These are phyloP conservation scores for Clistopyga incitator DNA, from an alignment of 2,888 invertebrate genomes.

Conservation along the genomic window DNA sequence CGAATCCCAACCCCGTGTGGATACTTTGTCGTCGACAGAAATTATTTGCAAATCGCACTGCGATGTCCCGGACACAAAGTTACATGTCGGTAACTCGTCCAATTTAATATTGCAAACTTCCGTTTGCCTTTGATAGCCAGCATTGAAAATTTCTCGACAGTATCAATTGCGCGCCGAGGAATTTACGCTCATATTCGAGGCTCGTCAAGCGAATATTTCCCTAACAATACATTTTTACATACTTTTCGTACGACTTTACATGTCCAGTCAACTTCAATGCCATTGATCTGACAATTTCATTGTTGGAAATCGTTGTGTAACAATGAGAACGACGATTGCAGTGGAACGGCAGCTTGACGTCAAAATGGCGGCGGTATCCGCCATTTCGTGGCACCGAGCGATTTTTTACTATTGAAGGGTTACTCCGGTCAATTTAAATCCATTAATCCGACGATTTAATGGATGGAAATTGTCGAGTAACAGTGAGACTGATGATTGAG, in stretches of 20 bases:
- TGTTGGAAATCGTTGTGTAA: constrained; percentile 36
- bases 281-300: constrained; percentile 57
- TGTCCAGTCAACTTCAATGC: neutral
- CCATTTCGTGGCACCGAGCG: constrained; percentile 76
- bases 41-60: constrained; percentile 60
- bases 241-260: neutral
- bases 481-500: constrained; percentile 67
- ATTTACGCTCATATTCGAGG: constrained; percentile 1
- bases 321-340: constrained; percentile 67
- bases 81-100: constrained; percentile 41
- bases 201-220: neutral
- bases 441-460: constrained; percentile 59
- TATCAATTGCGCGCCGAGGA: neutral
- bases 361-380: constrained; percentile 83
- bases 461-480: constrained; percentile 36
- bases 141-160: constrained; percentile 15
- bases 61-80: neutral
- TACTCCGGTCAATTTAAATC: constrained; percentile 1
- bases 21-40: constrained; percentile 72
- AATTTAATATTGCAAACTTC: constrained; percentile 44
- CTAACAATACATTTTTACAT: neutral
- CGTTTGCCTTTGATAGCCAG: neutral
- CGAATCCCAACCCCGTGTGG: constrained; percentile 68
- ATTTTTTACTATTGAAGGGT: constrained; percentile 44
- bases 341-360: constrained; percentile 75